Base-by-base conservation (phyloP, 1,140 invertebrate genomes). In the Hermatobates lingyangjiaoensis region DNA sequence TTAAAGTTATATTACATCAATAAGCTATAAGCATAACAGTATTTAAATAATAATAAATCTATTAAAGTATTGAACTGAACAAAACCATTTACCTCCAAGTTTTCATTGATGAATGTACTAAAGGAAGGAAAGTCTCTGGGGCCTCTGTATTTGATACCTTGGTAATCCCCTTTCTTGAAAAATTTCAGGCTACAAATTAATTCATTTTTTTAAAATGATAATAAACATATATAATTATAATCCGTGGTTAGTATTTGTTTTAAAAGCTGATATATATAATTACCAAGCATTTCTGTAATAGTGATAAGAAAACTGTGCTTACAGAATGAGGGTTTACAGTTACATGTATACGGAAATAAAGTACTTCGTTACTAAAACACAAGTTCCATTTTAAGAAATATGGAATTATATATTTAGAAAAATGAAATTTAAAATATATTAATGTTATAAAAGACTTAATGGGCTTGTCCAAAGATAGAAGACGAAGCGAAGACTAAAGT, bases 41-140 rank as follows among this genome's bases (percentile, higher is more conserved):
- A n/a, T n/a, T n/a, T n/a, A n/a, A n/a, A n/a, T n/a, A n/a, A n/a
- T n/a, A n/a, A n/a, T n/a, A n/a, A n/a, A n/a, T n/a, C n/a, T n/a
- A n/a, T n/a, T n/a, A n/a, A n/a, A n/a, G n/a, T n/a, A 48, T n/a
- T 28, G n/a, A 28, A n/a, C 23, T 40, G 54, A 48, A 54, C 55
- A 23, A 58, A 54, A 53, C 57, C 71, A 51, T 60, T 59, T 34
- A 62, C 65, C 53, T 72, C 71, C 14, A 82, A 58, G 59, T 83
- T 78, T 57, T 81, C 76, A 60, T 79, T 77, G 27, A 87, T 76
- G 60, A 84, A 88, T 26, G 71, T 69, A 45, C 77, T 80, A 5
- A 89, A 66, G 10, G 79, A 73, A 3, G 75, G 71, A 45, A 87
- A 59, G 62, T 87, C 83, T 50, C 81, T 65, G 1, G 74, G 74